Evolutionary conservation across 2,888 invertebrate genomes (phyloP).

Genomic region (Hirudinaria manillensis): DNA sequence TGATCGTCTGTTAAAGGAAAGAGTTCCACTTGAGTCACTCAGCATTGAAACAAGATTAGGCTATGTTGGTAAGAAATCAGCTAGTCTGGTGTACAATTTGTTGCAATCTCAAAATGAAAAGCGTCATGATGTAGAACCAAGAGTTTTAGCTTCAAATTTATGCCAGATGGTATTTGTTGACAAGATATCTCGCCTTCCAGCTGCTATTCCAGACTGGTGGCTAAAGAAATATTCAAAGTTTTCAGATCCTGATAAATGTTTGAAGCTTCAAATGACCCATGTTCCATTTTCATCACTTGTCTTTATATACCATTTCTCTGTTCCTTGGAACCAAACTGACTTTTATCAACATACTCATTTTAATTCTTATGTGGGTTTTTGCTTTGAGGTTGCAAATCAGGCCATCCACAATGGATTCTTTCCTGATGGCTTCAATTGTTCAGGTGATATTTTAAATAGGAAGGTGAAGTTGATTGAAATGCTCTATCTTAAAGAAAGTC

Average conservation of each 20-base stretch:
- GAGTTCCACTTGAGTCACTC: constrained; percentile 11
- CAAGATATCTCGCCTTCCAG: constrained; percentile 44
- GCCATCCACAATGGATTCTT: constrained; percentile 31
- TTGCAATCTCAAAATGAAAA: constrained; percentile 6
- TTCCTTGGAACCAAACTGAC: constrained; percentile 8
- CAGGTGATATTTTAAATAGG: constrained; percentile 39
- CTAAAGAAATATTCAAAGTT: constrained; percentile 41
- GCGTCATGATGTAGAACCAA: background rate
- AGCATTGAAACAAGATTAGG: background rate
- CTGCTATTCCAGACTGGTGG: constrained; percentile 48
- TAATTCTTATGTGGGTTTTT: constrained; percentile 37
- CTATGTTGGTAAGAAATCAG: constrained; percentile 22
- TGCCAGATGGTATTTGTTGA: constrained; percentile 43
- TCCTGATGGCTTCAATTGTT: constrained; percentile 26
- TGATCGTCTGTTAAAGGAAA: constrained; percentile 12
- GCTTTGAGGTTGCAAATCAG: constrained; percentile 39
- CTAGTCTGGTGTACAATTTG: constrained; percentile 2
- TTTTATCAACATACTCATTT: constrained; percentile 11
- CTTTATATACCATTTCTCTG: background rate
- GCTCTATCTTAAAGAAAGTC: constrained; percentile 45
- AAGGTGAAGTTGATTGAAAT: constrained; percentile 43
- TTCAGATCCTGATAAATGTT: background rate
- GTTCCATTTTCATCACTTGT: constrained; percentile 5
- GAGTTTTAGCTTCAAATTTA: constrained; percentile 6
- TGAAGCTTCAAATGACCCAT: background rate